Evolutionary conservation across 1,140 invertebrate species (phyloP), one percentile per base, ranked within the genome.

Genomic region (Aricia agestis): DNA sequence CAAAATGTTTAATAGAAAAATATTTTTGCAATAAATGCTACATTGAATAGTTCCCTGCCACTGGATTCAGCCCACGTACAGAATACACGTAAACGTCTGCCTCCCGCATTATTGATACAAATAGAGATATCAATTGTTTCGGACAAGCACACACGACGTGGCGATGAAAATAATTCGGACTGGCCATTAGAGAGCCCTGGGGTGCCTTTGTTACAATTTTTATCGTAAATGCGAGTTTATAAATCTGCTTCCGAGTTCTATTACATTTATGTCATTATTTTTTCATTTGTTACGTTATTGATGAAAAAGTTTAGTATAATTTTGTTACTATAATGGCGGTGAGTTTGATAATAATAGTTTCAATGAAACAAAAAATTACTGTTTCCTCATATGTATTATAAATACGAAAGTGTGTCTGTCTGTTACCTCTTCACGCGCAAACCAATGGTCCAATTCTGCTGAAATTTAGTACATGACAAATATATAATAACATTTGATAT

Each of bases 91-190:
- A 87, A 88, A 82, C 79, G 82, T 88, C 86, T 86, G 83, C 82
- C 79, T 81, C 78, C 76, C 76, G 81, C 81, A 88, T 88, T 89
- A 91, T 91, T 90, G 89, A 90, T 91, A 91, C 87, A 91, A 91
- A 90, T 90, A 88, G 84, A 88, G 82, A 89, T 90, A 89, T 87
- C 89, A 90, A 91, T 90, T 91, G 89, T 88, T 90, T 85, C 77
- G 83, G 86, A 87, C 87, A 85, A 80, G 82, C 72, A 82, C 78
- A 84, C 81, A 84, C 81, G 80, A 85, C 79, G 82, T 81, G 82
- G 76, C 79, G 82, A 83, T 82, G 78, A 79, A 79, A 82, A 79
- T 82, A 81, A 85, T 84, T 86, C 77, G 18, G 59, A 80, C 73
- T 72, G 74, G 72, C 69, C 71, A 81, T 78, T 76, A 69, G 72